These are phyloP conservation scores for Ctenopoma kingsleyae DNA, from an alignment of 2,797 vertebrate genomes.

Conservation along the genomic window DNA sequence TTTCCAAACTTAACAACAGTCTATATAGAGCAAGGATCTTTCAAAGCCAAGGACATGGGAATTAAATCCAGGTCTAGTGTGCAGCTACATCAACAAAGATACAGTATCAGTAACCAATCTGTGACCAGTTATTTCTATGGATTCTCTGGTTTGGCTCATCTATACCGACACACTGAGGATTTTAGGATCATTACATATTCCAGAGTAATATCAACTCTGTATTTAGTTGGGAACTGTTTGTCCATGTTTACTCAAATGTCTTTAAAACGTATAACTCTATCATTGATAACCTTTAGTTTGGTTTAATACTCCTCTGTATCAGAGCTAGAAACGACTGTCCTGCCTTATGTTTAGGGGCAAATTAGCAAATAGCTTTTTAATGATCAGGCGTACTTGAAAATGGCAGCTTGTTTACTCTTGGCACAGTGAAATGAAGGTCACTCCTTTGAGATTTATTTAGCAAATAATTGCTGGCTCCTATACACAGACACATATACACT, in stretches of 20 bases:
- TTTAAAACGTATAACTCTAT: background rate
- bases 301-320: conserved; percentile 79
- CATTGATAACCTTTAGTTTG: conserved; percentile 17
- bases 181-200: background rate
- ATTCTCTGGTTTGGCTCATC: background rate
- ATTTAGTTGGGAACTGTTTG: conserved; percentile 7
- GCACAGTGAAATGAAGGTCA: conserved; percentile 41
- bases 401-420: conserved; percentile 45
- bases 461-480: conserved; percentile 32
- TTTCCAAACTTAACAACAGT: background rate
- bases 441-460: conserved; percentile 34
- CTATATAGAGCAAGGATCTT: background rate
- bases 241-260: conserved; percentile 31
- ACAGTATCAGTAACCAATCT: background rate
- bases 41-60: conserved; percentile 9
- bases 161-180: conserved; percentile 10
- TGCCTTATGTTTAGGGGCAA: conserved; percentile 38
- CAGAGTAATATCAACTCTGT: conserved; percentile 7
- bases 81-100: background rate
- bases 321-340: conserved; percentile 67
- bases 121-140: background rate
- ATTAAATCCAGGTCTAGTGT: background rate
- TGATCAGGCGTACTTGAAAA: conserved; percentile 59
- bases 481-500: background rate
- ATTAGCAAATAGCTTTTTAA: conserved; percentile 32